Base-by-base conservation (phyloP, 2,888 invertebrate species). In the Tenthredo distinguenda region DNA sequence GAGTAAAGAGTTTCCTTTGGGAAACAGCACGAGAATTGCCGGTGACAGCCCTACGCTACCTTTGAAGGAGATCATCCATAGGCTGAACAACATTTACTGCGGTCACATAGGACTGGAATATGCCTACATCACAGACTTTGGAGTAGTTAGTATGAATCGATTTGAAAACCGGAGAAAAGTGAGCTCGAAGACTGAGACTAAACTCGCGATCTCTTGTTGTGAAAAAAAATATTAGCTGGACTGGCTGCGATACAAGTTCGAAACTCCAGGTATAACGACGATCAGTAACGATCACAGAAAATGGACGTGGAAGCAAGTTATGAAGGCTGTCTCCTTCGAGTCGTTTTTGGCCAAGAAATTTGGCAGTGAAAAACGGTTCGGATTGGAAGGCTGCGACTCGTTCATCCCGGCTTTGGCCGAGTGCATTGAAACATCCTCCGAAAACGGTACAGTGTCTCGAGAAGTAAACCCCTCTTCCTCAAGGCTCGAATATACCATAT, bases 31-130 rank as follows among this genome's bases (percentile, higher is more conserved):
- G 0, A 86, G 88, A 6, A 92, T 93, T 21, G 93, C 91, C 0
- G 93, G 92, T 5, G 85, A 88, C 0, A 90, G 88, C 58, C 89
- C 87, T 7, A 87, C 40, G 9, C 87, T 93, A 21, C 77, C 90
- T 0, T 87, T 93, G 31, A 88, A 90, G 0, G 91, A 93, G 1
- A 93, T 93, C 47, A 84, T 92, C 58, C 89, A 68, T 4, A 88
- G 92, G 37, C 87, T 93, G 26, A 93, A 93, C 26, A 86, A 91
- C n/a, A 87, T 92, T 18, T 93, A 93, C 74, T 93, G 92, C 34
- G 91, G 91, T 0, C 91, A 91, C 85, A 84, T 92, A 3, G 92
- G 92, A 0, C 88, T 93, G 12, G 93, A 93, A 74, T 93, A 91
- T 72, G 91, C 89, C 5, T 92, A 92, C 62, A 91, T 93, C 5